phyloP scores from a whole-genome alignment of 2,113 vertebrate genomes.

The Neopipo cinnamomea region DNA sequence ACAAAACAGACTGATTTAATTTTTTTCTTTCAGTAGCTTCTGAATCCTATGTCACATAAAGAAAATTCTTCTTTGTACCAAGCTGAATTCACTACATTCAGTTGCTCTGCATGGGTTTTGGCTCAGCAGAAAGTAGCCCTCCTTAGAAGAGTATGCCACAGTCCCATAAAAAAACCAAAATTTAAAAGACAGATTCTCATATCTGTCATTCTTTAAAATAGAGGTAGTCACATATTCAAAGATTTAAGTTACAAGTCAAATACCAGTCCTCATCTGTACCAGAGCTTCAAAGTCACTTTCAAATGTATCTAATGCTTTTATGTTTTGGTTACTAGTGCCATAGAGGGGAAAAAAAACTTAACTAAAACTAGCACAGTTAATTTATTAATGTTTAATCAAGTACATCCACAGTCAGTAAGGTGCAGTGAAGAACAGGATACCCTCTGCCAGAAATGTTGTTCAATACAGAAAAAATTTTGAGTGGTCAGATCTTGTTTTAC shows the following conservation, averaged over 20 bases:
- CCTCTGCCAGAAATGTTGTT: fast-evolving
- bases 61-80: neutral
- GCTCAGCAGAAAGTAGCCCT: neutral
- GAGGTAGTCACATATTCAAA: neutral
- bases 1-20: neutral
- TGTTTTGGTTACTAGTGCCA: neutral
- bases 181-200: neutral
- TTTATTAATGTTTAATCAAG: neutral
- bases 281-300: neutral
- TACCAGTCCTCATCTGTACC: neutral
- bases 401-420: neutral
- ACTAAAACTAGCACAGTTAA: neutral
- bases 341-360: neutral
- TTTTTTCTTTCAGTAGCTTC: neutral
- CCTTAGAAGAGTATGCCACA: neutral
- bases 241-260: neutral
- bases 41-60: neutral
- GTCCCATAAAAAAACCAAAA: neutral
- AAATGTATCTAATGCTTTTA: neutral
- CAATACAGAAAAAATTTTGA: neutral
- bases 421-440: neutral
- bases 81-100: neutral
- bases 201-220: neutral
- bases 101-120: neutral
- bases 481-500: neutral